Percentiles rank a stretch among this genome's conserved stretches.
These are phyloP conservation scores for Pipa parva DNA, from an alignment of 2,113 vertebrate genomes.

Conservation along the genomic window DNA sequence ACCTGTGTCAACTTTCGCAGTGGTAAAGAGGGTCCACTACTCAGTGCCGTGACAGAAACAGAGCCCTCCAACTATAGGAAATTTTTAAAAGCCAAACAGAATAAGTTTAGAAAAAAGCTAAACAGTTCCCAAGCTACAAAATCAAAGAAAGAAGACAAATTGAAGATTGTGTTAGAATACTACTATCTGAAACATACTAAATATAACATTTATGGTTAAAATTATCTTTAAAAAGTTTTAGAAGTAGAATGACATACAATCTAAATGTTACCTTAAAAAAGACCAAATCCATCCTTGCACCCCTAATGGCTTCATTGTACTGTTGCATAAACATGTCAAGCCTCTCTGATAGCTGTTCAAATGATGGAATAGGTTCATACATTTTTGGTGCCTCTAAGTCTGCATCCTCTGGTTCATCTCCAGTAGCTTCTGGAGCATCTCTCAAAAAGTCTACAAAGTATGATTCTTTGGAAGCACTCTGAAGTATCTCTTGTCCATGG, in stretches of 20 bases:
- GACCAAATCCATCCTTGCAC: conserved; percentile 73
- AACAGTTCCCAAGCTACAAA: too few relatives aligned
- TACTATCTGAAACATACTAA: too few relatives aligned
- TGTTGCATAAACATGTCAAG: conserved; percentile 64
- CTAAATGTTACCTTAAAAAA: conserved; percentile 69
- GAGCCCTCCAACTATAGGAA: too few relatives aligned
- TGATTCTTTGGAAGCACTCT: conserved; percentile 51
- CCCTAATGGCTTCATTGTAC: conserved; percentile 72
- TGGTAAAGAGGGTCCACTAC: too few relatives aligned
- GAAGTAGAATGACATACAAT: not conserved
- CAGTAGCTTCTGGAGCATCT: conserved; percentile 65
- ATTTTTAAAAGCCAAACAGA: too few relatives aligned
- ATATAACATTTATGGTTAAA: too few relatives aligned
- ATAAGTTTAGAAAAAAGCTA: too few relatives aligned
- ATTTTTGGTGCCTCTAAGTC: conserved; percentile 71
- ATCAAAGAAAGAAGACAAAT: too few relatives aligned
- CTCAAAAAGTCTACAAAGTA: conserved; percentile 79
- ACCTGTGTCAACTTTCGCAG: too few relatives aligned
- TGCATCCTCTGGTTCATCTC: conserved; percentile 66
- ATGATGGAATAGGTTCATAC: conserved; percentile 70
- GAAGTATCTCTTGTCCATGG: conserved; percentile 57
- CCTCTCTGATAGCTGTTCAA: conserved; percentile 63
- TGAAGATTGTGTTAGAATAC: too few relatives aligned
- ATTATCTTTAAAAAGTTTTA: not conserved
- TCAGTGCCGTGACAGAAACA: too few relatives aligned